Percentiles rank a stretch among this genome's conserved stretches.
Conservation (phyloP, 2,888 invertebrate genomes). For the Cordylochernes scorpioides region DNA sequence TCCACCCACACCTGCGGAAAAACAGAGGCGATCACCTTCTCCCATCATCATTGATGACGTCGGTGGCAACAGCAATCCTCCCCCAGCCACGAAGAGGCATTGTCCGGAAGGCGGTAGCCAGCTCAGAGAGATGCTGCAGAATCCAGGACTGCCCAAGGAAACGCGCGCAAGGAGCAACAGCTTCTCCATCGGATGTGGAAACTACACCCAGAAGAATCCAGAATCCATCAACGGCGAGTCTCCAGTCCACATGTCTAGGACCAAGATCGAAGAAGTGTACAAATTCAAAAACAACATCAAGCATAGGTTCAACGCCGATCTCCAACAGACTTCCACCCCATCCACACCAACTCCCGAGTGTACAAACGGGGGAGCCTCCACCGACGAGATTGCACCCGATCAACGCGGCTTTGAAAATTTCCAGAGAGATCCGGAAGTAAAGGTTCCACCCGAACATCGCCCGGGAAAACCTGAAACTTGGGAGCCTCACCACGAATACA, state of each 20-base stretch:
- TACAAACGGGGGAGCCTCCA: background rate
- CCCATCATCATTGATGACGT: no score
- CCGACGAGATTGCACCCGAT: background rate
- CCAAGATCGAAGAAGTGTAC: conserved; percentile 27
- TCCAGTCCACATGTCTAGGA: background rate
- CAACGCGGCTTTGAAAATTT: conserved; percentile 3
- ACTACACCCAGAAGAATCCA: background rate
- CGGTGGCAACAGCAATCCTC: no score
- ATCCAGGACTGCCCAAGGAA: conserved; percentile 8
- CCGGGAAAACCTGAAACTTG: conserved; percentile 1
- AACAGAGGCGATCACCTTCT: no score
- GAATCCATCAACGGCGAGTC: conserved; percentile 1
- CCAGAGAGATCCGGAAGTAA: conserved; percentile 1
- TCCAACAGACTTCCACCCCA: conserved; percentile 1
- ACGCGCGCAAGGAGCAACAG: background rate
- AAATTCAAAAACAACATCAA: conserved; percentile 87
- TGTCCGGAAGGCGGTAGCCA: conserved; percentile 8
- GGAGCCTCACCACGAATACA: conserved; percentile 7
- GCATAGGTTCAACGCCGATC: conserved; percentile 39
- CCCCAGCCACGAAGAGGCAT: conserved; percentile 1
- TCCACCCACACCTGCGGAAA: no score
- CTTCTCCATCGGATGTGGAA: background rate
- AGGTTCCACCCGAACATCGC: conserved; percentile 2
- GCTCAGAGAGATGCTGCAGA: conserved; percentile 14
- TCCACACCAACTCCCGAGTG: background rate